These are phyloP conservation scores for Bursaphelenchus okinawaensis DNA, from an alignment of 2,888 invertebrate genomes.

Conservation along the genomic window DNA sequence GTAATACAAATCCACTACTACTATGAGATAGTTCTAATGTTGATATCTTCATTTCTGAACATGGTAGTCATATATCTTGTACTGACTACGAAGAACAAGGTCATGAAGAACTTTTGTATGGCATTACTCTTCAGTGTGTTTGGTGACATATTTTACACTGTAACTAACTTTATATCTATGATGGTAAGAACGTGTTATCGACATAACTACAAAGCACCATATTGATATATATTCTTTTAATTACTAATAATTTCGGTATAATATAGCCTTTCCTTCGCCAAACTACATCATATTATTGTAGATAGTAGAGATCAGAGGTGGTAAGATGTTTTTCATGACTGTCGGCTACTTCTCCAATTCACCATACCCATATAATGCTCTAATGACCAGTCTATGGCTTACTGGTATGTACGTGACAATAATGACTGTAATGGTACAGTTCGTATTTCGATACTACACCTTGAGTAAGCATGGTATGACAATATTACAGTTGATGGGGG, in stretches of 20 bases:
- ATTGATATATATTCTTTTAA: too few species aligned
- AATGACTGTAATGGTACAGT: neutral
- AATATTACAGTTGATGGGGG: too few species aligned
- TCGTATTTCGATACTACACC: neutral
- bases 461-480: neutral
- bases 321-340: neutral
- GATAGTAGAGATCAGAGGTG: neutral
- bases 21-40: neutral
- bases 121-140: neutral
- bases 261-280: too few species aligned
- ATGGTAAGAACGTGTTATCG: too few species aligned
- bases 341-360: neutral
- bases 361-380: neutral
- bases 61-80: neutral
- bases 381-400: neutral
- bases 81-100: neutral
- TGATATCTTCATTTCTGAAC: neutral
- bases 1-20: too few species aligned
- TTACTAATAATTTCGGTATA: too few species aligned
- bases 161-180: neutral
- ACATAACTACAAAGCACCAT: too few species aligned
- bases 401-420: neutral
- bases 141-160: neutral
- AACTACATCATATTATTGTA: neutral
- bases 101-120: neutral